Base-by-base conservation (phyloP, 2,797 vertebrate genomes). In the Karalla daura region DNA sequence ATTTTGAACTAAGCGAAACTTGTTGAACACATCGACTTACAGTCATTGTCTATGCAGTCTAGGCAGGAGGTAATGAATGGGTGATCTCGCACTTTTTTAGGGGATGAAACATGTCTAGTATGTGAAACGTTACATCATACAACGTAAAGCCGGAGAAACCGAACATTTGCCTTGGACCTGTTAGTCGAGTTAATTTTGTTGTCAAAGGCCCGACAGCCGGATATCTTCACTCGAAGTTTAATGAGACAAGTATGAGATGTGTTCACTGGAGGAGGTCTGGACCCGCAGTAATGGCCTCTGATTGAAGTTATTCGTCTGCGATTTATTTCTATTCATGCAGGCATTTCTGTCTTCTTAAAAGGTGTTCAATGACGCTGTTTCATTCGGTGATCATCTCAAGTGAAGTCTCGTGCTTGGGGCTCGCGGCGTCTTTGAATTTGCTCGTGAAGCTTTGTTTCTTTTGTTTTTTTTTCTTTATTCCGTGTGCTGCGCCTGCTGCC, bases 301-400 rank as follows among this genome's bases (percentile, higher is more conserved):
- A 17, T 37, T 37, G 11, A n/a, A n/a, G n/a, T n/a, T n/a, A n/a
- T n/a, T n/a, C n/a, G n/a, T n/a, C n/a, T n/a, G n/a, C n/a, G n/a
- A n/a, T n/a, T n/a, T n/a, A n/a, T n/a, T 15, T n/a, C n/a, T 5
- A 3, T 5, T n/a, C 7, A 37, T 17, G 3, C 18, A 53, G 76
- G 75, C 47, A n/a, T 21, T 58, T 61, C 30, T 65, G 49, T 75
- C 40, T 73, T 70, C 73, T 32, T 64, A 50, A 51, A 70, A 78
- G 54, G 24, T 52, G 46, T 75, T 79, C 80, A 85, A 69, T 74
- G 13, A 80, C 82, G 71, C 78, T 67, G 66, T 85, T 87, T 84
- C 61, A 81, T 79, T 73, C 78, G 41, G 35, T 37, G 52, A 70
- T 77, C 79, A 74, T 24, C 76, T 59, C 24, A 74, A 63, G 54